A percentile compares a stretch with the other conserved stretches of the same genome.
Evolutionary conservation across 2,888 invertebrate species (phyloP).

Genomic region (Agonopterix alstromeriana): DNA sequence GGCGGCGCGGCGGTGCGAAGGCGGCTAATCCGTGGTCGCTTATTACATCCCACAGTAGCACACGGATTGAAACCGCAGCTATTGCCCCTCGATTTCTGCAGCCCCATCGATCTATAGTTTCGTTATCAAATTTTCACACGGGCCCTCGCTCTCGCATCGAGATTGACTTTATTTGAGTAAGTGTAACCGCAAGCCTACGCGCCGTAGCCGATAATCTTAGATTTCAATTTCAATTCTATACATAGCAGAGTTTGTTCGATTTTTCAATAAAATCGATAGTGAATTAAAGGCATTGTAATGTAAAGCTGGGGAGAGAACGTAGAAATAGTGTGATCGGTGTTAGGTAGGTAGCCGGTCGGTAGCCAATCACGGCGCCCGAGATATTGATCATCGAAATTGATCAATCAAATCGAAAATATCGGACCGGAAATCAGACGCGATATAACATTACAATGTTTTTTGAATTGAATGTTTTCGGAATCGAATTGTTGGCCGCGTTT

Average conservation of each 20-base stretch:
- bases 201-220: constrained; percentile 26
- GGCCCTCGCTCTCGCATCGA: constrained; percentile 52
- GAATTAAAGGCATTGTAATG: constrained; percentile 48
- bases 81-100: constrained; percentile 62
- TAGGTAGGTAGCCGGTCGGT: constrained; percentile 39
- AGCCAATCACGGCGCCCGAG: constrained; percentile 69
- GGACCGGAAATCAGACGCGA: constrained; percentile 72
- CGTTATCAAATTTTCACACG: constrained; percentile 77
- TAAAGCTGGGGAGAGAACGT: constrained; percentile 45
- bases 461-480: constrained; percentile 51
- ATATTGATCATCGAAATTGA: constrained; percentile 74
- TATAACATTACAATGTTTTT: constrained; percentile 52
- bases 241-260: constrained; percentile 37
- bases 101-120: constrained; percentile 70
- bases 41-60: constrained; percentile 73
- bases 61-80: constrained; percentile 67
- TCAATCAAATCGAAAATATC: constrained; percentile 71
- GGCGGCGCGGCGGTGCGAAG: constrained; percentile 19
- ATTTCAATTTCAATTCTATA: constrained; percentile 38
- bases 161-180: constrained; percentile 75
- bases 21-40: constrained; percentile 56
- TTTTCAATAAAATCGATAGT: constrained; percentile 25
- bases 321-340: constrained; percentile 22
- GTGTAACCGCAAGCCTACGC: constrained; percentile 66
- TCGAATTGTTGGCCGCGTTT: not conserved